A percentile compares a stretch with the other conserved stretches of the same genome.
These are phyloP conservation scores for Chiloscyllium punctatum DNA, from an alignment of 2,797 vertebrate species.

Conservation along the genomic window DNA sequence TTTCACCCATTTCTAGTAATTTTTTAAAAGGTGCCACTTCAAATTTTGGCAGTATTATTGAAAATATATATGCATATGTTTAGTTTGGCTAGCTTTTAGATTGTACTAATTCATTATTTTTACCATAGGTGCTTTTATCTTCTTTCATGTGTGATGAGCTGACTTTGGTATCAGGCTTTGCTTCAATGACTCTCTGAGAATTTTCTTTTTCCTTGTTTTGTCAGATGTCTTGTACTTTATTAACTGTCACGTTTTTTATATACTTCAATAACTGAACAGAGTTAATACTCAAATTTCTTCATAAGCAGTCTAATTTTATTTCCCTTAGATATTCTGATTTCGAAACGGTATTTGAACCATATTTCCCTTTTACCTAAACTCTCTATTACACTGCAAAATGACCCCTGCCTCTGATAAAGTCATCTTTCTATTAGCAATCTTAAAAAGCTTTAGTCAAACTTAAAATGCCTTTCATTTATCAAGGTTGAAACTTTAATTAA, in stretches of 20 bases:
- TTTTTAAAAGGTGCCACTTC: no score
- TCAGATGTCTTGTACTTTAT: not conserved
- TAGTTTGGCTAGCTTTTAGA: no score
- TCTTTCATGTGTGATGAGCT: not conserved
- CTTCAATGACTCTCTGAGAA: not conserved
- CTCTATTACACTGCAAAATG: not conserved
- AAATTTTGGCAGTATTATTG: no score
- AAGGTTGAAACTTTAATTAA: constrained; percentile 18
- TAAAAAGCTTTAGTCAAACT: not conserved
- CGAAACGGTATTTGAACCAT: not conserved
- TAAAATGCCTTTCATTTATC: constrained; percentile 26
- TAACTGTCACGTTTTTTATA: not conserved
- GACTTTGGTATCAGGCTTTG: not conserved
- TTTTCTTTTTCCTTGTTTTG: not conserved
- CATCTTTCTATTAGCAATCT: not conserved
- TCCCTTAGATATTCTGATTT: not conserved
- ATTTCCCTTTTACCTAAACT: not conserved
- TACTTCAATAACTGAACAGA: not conserved
- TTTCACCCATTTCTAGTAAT: not conserved
- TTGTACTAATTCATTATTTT: no score
- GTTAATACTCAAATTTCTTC: not conserved
- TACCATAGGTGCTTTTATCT: no score
- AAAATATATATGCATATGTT: no score
- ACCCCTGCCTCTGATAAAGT: not conserved
- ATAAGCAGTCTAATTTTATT: not conserved